These are phyloP conservation scores for Lycocorax pyrrhopterus DNA, from an alignment of 2,113 vertebrate species.

Conservation along the genomic window DNA sequence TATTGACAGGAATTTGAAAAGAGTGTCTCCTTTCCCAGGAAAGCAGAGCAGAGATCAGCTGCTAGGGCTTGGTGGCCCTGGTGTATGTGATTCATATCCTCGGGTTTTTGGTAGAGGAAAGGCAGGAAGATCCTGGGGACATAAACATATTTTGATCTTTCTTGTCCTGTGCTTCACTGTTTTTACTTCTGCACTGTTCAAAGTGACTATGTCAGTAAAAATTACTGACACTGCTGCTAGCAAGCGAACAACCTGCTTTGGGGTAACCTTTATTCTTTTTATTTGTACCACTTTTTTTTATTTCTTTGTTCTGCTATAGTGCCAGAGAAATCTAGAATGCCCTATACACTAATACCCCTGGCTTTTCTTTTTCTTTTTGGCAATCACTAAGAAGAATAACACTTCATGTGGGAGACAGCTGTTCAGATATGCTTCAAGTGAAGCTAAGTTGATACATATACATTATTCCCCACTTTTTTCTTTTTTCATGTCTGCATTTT, in stretches of 20 bases:
- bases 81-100: neutral
- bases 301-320: neutral
- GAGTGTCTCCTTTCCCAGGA: neutral
- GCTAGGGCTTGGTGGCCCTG: neutral
- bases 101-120: neutral
- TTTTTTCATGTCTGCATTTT: neutral
- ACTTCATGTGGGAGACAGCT: conserved; percentile 52
- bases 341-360: neutral
- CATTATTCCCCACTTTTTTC: neutral
- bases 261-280: neutral
- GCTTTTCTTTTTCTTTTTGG: conserved; percentile 36
- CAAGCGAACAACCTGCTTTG: neutral
- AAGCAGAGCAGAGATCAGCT: neutral
- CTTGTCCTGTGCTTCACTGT: neutral
- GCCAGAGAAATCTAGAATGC: neutral
- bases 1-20: conserved; percentile 1
- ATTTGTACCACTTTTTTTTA: neutral
- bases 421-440: conserved; percentile 49
- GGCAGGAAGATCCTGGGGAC: neutral
- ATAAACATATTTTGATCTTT: neutral
- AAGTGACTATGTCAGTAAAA: neutral
- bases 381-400: conserved; percentile 17
- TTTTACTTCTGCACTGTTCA: neutral
- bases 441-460: conserved; percentile 22
- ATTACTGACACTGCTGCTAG: neutral